These are phyloP conservation scores for Apeira syringaria DNA, from an alignment of 2,888 invertebrate genomes.

Conservation along the genomic window DNA sequence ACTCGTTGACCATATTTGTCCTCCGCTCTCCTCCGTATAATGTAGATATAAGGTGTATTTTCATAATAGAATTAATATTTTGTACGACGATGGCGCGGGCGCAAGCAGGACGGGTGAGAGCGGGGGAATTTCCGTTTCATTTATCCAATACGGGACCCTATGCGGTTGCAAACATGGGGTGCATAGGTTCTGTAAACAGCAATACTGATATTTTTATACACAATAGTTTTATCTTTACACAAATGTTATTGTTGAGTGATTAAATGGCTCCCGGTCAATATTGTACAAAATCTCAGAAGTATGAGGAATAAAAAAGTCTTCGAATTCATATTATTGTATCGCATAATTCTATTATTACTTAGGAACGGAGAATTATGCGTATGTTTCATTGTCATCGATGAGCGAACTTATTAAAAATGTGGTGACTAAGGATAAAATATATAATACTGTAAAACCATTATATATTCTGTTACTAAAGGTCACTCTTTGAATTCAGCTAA, in stretches of 20 bases:
- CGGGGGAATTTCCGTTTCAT: conserved; percentile 62
- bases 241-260: conserved; percentile 80
- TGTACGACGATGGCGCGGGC: too few relatives aligned
- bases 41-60: conserved; percentile 66
- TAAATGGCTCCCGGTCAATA: conserved; percentile 80
- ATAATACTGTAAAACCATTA: too few relatives aligned
- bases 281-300: conserved; percentile 68
- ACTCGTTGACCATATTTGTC: conserved; percentile 59
- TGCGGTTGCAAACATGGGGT: conserved; percentile 35
- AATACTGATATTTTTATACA: conserved; percentile 82
- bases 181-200: conserved; percentile 42
- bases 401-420: conserved; percentile 7
- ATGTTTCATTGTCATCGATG: conserved; percentile 5
- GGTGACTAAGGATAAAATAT: not conserved
- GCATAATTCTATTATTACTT: conserved; percentile 32
- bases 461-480: too few relatives aligned
- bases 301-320: conserved; percentile 57
- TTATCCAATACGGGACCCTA: conserved; percentile 58
- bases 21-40: conserved; percentile 55
- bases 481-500: too few relatives aligned
- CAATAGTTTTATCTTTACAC: conserved; percentile 80
- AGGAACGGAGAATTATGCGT: conserved; percentile 7
- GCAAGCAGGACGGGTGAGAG: conserved; percentile 49
- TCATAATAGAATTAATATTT: conserved; percentile 72
- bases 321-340: conserved; percentile 47